Conservation (phyloP, 64 coral and sea anemone genomes). For the Pachyseris speciosa region DNA sequence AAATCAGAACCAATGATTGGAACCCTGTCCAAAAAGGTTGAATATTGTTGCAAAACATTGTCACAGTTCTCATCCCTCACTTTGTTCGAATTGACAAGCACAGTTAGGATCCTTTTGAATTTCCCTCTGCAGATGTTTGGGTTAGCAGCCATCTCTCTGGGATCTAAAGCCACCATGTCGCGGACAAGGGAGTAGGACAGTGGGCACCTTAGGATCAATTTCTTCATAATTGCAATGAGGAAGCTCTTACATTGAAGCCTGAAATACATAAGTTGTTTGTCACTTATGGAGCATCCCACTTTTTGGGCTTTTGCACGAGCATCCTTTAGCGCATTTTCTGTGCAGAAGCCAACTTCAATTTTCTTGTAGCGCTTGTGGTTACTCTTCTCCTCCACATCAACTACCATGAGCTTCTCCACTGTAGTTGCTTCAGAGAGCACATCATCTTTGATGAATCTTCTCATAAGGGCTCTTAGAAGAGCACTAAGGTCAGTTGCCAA, state of each 20-base stretch:
- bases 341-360: conserved; percentile 48
- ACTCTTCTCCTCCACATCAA: conserved; percentile 40
- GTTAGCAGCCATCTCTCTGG: conserved; percentile 22
- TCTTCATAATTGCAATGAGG: background rate
- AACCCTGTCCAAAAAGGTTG: background rate
- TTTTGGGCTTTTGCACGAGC: conserved; percentile 29
- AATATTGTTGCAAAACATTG: conserved; percentile 51
- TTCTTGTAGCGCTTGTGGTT: conserved; percentile 38
- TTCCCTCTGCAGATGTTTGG: conserved; percentile 27
- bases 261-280: conserved; percentile 42
- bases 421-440: conserved; percentile 47
- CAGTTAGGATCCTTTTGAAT: conserved; percentile 47
- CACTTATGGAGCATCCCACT: conserved; percentile 1
- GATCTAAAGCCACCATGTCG: conserved; percentile 36
- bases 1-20: background rate
- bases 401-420: conserved; percentile 35
- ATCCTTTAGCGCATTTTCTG: too few relatives aligned
- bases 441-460: conserved; percentile 45
- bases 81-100: too few relatives aligned
- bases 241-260: conserved; percentile 39
- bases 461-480: conserved; percentile 57
- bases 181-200: conserved; percentile 7
- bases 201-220: conserved; percentile 5
- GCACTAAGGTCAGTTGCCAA: conserved; percentile 49
- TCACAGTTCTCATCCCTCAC: conserved; percentile 54